phyloP scores from a whole-genome alignment of 1,140 invertebrate species.

The Brachionus angularis region DNA sequence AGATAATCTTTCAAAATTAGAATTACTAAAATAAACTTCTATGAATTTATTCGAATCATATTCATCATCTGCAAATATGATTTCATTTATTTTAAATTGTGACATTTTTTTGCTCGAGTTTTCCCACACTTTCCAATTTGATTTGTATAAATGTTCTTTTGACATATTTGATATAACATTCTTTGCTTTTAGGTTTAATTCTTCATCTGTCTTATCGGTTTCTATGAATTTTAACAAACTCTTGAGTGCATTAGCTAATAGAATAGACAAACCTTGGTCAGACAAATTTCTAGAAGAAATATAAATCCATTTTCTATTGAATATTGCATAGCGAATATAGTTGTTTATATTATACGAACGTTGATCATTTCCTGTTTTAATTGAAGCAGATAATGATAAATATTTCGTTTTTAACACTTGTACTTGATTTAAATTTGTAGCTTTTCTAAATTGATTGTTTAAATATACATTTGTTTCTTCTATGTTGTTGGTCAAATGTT shows the following conservation, averaged over 20 bases:
- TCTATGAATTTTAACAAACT: neutral
- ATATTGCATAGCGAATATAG: constrained; percentile 3
- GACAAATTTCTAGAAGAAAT: neutral
- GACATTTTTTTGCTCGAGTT: neutral
- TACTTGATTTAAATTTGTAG: neutral
- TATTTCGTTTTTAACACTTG: constrained; percentile 26
- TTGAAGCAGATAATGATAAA: neutral
- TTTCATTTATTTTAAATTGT: constrained; percentile 5
- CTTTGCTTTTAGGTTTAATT: neutral
- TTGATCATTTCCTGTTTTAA: neutral
- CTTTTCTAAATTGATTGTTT: neutral
- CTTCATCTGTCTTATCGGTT: neutral
- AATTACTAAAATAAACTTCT: neutral
- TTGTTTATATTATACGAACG: neutral
- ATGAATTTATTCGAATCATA: neutral
- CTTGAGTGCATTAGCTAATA: neutral
- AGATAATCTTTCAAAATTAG: neutral
- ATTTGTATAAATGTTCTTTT: neutral
- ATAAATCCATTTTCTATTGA: constrained; percentile 14
- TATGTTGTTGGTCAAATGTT: neutral
- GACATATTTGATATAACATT: neutral
- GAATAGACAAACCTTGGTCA: neutral
- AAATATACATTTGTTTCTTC: neutral
- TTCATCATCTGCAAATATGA: constrained; percentile 29
- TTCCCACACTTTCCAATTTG: constrained; percentile 1